Percentiles rank a stretch among this genome's conserved stretches.
phyloP scores from a whole-genome alignment of 2,113 vertebrate species.

The Glaucomys volans region DNA sequence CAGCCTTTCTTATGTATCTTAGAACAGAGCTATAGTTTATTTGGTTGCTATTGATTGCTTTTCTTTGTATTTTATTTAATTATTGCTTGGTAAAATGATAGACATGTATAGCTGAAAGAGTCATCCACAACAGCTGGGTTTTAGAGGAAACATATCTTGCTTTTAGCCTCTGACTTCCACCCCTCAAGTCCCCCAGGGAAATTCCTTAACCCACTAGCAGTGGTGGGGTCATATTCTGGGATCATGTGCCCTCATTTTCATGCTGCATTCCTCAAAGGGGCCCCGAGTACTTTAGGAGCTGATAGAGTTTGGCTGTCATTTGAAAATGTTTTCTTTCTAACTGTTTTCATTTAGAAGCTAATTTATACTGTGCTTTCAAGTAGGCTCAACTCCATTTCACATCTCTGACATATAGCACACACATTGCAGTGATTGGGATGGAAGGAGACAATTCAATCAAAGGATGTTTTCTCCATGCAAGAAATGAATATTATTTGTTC shows the following conservation, averaged over 20 bases:
- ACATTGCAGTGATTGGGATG: background rate
- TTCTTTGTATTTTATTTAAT: conserved; percentile 34
- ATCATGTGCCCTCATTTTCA: conserved; percentile 3
- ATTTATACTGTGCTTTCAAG: conserved; percentile 78
- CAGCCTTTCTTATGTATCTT: background rate
- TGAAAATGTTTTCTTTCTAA: conserved; percentile 74
- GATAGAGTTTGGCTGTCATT: conserved; percentile 68
- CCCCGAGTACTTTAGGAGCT: background rate
- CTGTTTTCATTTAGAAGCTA: conserved; percentile 76
- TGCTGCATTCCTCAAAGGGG: conserved; percentile 49
- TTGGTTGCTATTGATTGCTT: background rate
- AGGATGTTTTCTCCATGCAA: conserved; percentile 79
- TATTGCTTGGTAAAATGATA: conserved; percentile 30
- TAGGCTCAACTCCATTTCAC: conserved; percentile 65
- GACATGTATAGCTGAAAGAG: background rate
- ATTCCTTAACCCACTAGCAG: conserved; percentile 19
- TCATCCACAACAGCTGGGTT: background rate
- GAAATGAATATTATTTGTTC: conserved; percentile 84
- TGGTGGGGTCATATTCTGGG: conserved; percentile 3
- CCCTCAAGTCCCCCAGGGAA: background rate
- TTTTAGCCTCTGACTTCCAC: conserved; percentile 19
- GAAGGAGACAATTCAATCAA: conserved; percentile 81
- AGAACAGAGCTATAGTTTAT: background rate
- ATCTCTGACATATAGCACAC: conserved; percentile 59
- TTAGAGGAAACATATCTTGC: conserved; percentile 21